Evolutionary conservation across 2,888 invertebrate genomes (phyloP).

Genomic region (Spicauda simplicius): DNA sequence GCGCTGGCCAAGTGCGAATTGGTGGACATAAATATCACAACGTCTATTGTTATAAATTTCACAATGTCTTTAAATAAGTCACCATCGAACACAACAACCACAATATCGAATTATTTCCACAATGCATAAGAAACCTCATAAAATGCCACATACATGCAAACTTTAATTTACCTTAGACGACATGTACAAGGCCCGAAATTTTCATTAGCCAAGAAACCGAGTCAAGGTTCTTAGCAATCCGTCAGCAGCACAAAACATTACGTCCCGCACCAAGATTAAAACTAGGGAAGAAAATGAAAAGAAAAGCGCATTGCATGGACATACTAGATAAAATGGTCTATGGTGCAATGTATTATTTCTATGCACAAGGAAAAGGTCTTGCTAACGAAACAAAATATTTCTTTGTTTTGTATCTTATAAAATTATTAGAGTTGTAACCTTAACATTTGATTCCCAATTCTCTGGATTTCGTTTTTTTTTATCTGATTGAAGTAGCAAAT

Average conservation of each 20-base stretch:
- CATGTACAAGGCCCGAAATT: conserved; percentile 14
- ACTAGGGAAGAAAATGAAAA: conserved; percentile 29
- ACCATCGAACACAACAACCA: too few relatives aligned
- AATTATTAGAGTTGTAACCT: too few relatives aligned
- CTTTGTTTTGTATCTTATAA: too few relatives aligned
- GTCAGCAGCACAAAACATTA: conserved; percentile 28
- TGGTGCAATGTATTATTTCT: background rate
- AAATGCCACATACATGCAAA: background rate
- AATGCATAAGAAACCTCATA: background rate
- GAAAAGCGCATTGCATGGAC: conserved; percentile 19
- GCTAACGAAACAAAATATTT: background rate
- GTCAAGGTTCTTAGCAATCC: conserved; percentile 29
- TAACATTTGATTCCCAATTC: too few relatives aligned
- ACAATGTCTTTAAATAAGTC: too few relatives aligned
- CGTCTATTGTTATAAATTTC: too few relatives aligned
- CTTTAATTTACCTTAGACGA: conserved; percentile 2
- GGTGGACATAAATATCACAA: too few relatives aligned
- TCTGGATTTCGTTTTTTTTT: too few relatives aligned
- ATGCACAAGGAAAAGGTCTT: background rate
- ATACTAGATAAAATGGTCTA: background rate
- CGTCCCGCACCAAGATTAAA: conserved; percentile 34
- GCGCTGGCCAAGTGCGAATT: too few relatives aligned
- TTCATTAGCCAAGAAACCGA: conserved; percentile 28
- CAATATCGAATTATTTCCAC: too few relatives aligned
- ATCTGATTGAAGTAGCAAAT: too few relatives aligned